A percentile compares a stretch with the other conserved stretches of the same genome.
Conservation (phyloP, 2,113 vertebrate species). For the Pavo muticus region DNA sequence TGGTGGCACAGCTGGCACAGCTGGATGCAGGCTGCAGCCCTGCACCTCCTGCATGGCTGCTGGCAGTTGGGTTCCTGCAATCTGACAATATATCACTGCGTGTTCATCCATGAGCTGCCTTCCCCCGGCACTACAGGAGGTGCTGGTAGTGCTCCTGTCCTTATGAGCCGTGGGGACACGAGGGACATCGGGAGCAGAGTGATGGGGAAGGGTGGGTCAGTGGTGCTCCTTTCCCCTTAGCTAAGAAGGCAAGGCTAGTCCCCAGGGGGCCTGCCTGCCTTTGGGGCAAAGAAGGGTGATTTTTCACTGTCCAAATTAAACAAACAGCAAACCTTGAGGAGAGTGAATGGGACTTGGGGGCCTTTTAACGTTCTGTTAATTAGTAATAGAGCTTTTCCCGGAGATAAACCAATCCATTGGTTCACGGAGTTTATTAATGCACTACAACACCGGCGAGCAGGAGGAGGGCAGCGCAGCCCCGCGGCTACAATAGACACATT, state of each 20-base stretch:
- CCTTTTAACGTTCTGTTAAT: conserved; percentile 20
- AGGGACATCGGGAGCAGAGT: neutral
- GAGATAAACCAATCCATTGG: conserved; percentile 8
- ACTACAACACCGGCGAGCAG: neutral
- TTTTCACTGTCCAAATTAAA: neutral
- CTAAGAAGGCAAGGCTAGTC: no score
- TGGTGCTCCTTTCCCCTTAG: neutral
- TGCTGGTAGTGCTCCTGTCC: neutral
- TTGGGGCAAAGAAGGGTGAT: neutral
- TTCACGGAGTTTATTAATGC: conserved; percentile 37
- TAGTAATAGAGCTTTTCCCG: conserved; percentile 47
- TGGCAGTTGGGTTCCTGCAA: no score
- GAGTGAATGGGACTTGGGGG: neutral
- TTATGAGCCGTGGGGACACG: neutral
- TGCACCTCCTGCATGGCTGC: no score
- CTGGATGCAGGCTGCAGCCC: neutral
- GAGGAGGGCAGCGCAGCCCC: neutral
- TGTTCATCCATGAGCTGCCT: neutral
- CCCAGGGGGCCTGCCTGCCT: neutral
- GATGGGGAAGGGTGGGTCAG: neutral
- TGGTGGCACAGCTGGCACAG: conserved; percentile 2
- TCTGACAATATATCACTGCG: no score
- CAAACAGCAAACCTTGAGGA: neutral
- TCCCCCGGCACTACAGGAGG: neutral
- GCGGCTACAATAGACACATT: conserved; percentile 41